These are phyloP conservation scores for Nipponia nippon DNA, from an alignment of 2,113 vertebrate genomes.

Conservation along the genomic window DNA sequence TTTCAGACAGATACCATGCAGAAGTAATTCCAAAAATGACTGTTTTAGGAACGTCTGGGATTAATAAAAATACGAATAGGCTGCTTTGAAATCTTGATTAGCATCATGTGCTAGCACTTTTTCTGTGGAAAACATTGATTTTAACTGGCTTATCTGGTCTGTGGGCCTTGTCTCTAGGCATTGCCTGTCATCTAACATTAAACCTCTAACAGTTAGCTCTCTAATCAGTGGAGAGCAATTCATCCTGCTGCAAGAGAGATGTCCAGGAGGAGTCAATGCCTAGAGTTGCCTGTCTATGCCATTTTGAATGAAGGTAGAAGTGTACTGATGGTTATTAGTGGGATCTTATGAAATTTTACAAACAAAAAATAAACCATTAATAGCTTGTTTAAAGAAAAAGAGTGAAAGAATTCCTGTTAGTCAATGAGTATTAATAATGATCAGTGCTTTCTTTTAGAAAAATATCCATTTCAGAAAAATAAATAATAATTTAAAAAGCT, in stretches of 20 bases:
- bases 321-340: neutral
- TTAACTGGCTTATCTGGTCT: neutral
- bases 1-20: accelerated
- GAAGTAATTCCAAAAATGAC: neutral
- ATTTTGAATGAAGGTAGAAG: neutral
- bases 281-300: neutral
- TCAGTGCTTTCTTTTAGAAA: neutral
- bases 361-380: neutral
- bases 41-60: neutral
- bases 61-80: neutral
- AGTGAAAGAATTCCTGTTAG: neutral
- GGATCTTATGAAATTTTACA: neutral
- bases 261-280: neutral
- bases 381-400: neutral
- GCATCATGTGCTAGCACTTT: neutral
- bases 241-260: neutral
- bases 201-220: neutral
- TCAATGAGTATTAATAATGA: accelerated
- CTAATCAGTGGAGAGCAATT: neutral
- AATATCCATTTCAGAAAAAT: neutral
- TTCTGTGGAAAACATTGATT: neutral
- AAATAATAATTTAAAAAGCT: neutral
- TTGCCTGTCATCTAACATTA: neutral
- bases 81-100: neutral
- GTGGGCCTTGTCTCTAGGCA: neutral